phyloP scores from a whole-genome alignment of 2,888 invertebrate species.

The Gymnosoma rotundatum region DNA sequence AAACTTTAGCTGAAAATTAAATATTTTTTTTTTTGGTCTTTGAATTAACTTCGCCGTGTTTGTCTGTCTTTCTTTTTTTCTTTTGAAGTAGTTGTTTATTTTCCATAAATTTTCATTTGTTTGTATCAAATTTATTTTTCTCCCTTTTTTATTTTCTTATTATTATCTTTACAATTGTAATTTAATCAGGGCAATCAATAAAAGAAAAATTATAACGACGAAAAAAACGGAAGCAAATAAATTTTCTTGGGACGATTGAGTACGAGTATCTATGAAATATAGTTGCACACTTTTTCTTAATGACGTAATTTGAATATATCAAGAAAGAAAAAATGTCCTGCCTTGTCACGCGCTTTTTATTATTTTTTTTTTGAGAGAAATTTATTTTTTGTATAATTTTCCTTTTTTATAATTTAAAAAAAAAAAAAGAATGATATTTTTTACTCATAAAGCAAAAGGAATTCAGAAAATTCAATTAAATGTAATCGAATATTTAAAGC shows the following conservation, averaged over 20 bases:
- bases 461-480: slow-evolving; percentile 78
- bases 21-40: slow-evolving; percentile 37
- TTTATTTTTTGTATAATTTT: slow-evolving; percentile 5
- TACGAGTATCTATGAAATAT: background rate
- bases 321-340: slow-evolving; percentile 23
- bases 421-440: slow-evolving; percentile 23
- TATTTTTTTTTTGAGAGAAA: slow-evolving; percentile 13
- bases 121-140: slow-evolving; percentile 41
- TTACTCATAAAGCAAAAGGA: slow-evolving; percentile 1
- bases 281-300: slow-evolving; percentile 44
- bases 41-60: slow-evolving; percentile 41
- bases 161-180: slow-evolving; percentile 56
- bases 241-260: slow-evolving; percentile 11
- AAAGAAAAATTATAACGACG: slow-evolving; percentile 43
- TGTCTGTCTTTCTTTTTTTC: slow-evolving; percentile 22
- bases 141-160: slow-evolving; percentile 26
- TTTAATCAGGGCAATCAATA: slow-evolving; percentile 70
- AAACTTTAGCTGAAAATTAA: slow-evolving; percentile 40
- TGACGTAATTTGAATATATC: slow-evolving; percentile 65
- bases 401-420: slow-evolving; percentile 41
- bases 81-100: slow-evolving; percentile 62
- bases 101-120: slow-evolving; percentile 56
- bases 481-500: slow-evolving; percentile 78
- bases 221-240: slow-evolving; percentile 22
- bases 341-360: slow-evolving; percentile 42